Conservation (phyloP, 2,113 vertebrate genomes). For the Mobula birostris region DNA sequence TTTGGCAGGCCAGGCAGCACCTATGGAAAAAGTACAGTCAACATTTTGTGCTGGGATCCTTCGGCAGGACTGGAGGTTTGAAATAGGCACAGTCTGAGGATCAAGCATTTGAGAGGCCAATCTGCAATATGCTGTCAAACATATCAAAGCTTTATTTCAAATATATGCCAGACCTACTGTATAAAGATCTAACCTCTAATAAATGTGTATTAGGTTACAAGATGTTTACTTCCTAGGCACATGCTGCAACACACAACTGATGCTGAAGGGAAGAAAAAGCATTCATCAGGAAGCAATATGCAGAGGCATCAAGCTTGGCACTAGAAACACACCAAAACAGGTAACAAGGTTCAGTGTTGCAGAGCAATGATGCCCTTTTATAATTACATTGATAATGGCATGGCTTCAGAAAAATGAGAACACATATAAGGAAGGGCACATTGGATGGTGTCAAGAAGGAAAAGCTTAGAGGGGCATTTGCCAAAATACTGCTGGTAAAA, state of each 20-base stretch:
- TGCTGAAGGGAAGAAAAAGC: neutral
- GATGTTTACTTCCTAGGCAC: too few relatives aligned
- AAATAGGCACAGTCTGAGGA: neutral
- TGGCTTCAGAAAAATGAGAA: neutral
- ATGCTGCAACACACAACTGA: neutral
- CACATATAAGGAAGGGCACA: neutral
- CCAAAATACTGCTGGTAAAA: too few relatives aligned
- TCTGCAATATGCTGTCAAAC: neutral
- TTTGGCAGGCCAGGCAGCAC: too few relatives aligned
- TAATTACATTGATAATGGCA: neutral
- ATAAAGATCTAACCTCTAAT: neutral
- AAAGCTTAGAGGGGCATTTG: neutral
- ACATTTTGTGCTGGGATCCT: too few relatives aligned
- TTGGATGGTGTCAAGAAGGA: neutral
- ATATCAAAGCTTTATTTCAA: neutral
- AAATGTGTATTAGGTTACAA: neutral
- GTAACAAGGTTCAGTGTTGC: neutral
- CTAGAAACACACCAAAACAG: neutral
- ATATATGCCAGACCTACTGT: neutral
- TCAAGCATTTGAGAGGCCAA: neutral
- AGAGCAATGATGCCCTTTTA: neutral
- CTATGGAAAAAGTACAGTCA: too few relatives aligned
- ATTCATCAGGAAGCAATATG: neutral
- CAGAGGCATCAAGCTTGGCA: neutral
- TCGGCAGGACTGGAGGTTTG: too few relatives aligned